Evolutionary conservation across 1,140 invertebrate species (phyloP).

Genomic region (Bombus picipes): DNA sequence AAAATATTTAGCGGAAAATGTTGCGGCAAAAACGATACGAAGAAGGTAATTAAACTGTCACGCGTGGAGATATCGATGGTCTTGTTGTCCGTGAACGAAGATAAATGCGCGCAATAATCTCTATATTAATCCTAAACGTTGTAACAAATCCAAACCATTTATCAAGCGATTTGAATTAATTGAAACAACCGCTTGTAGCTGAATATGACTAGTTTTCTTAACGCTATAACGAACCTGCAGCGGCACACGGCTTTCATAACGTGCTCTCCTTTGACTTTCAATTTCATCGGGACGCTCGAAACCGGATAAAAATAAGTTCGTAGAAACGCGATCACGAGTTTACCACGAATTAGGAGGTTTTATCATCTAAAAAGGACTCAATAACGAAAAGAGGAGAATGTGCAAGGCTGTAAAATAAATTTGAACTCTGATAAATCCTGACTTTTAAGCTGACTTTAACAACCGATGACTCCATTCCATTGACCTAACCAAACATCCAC

Average conservation of each 20-base stretch:
- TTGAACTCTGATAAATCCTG: neutral
- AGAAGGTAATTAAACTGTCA: neutral
- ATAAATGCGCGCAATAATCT: neutral
- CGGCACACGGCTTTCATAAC: neutral
- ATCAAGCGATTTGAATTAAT: conserved; percentile 23
- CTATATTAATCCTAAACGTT: neutral
- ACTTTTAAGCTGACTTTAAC: neutral
- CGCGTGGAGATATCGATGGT: neutral
- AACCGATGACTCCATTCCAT: neutral
- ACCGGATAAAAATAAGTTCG: neutral
- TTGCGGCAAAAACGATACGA: neutral
- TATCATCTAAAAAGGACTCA: neutral
- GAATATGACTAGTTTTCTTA: neutral
- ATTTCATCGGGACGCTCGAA: neutral
- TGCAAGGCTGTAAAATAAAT: neutral
- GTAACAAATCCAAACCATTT: conserved; percentile 2
- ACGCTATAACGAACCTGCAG: neutral
- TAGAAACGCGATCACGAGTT: neutral
- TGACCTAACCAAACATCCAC: neutral
- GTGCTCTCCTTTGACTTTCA: neutral
- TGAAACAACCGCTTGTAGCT: conserved; percentile 13
- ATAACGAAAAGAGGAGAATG: neutral
- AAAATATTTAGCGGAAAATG: neutral
- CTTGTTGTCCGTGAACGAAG: neutral
- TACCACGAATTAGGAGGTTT: neutral